A percentile compares a stretch with the other conserved stretches of the same genome.
These are phyloP conservation scores for Cephus spinipes DNA, from an alignment of 2,888 invertebrate genomes.

Conservation along the genomic window DNA sequence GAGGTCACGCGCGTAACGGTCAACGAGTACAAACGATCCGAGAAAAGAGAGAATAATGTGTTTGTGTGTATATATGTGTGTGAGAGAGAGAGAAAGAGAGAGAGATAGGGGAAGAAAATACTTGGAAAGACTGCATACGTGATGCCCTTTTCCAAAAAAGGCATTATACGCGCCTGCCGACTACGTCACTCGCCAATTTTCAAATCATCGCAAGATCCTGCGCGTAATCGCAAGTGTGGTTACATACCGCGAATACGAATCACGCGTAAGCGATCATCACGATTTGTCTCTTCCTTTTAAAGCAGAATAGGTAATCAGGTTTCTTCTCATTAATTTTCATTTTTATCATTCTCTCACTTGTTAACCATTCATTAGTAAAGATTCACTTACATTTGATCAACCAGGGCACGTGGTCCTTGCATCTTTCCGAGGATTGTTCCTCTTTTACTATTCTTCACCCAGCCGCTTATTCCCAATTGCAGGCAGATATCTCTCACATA, in stretches of 20 bases:
- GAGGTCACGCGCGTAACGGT: slow-evolving; percentile 39
- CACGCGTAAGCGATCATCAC: neutral
- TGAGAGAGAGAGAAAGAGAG: neutral
- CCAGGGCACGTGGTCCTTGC: slow-evolving; percentile 81
- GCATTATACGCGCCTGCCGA: neutral
- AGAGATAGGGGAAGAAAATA: neutral
- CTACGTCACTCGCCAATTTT: neutral
- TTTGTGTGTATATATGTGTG: too few species aligned
- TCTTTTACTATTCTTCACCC: slow-evolving; percentile 91
- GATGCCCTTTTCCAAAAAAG: slow-evolving; percentile 8
- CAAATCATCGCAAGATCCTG: neutral
- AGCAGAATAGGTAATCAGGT: neutral
- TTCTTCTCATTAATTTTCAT: neutral
- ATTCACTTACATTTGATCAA: slow-evolving; percentile 85
- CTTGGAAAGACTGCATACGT: neutral
- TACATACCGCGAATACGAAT: neutral
- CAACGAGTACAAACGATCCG: slow-evolving; percentile 25
- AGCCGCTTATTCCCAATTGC: slow-evolving; percentile 82
- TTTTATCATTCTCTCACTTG: neutral
- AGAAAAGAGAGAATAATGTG: neutral
- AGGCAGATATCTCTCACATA: slow-evolving; percentile 85
- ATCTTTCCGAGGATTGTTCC: slow-evolving; percentile 92
- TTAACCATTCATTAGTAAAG: slow-evolving; percentile 7
- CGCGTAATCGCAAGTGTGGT: neutral
- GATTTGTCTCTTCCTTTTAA: neutral